Percentiles rank a stretch among this genome's conserved stretches.
Conservation (phyloP, 2,888 invertebrate genomes). For the Argynnis bischoffii region DNA sequence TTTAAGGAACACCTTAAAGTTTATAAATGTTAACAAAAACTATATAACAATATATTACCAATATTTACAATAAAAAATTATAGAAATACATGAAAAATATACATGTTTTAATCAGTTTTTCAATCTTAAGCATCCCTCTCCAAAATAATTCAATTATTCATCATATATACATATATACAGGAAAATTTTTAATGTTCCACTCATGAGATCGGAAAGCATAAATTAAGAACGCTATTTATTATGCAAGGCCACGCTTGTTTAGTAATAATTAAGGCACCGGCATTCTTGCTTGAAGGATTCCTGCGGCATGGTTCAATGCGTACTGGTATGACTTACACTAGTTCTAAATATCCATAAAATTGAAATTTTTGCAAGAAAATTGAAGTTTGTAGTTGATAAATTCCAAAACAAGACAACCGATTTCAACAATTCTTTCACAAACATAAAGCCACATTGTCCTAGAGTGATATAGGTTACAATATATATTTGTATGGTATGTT, state of each 20-base stretch:
- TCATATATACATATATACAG: background rate
- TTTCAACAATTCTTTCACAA: too few relatives aligned
- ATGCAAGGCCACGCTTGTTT: conserved; percentile 59
- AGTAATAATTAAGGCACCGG: conserved; percentile 38
- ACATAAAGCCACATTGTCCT: too few relatives aligned
- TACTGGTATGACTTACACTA: background rate
- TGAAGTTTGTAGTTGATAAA: too few relatives aligned
- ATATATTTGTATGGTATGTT: too few relatives aligned
- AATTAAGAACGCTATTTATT: conserved; percentile 68
- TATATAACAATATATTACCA: background rate
- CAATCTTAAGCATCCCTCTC: too few relatives aligned
- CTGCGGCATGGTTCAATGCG: background rate
- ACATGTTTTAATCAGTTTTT: too few relatives aligned
- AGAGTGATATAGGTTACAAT: too few relatives aligned
- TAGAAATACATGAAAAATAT: too few relatives aligned
- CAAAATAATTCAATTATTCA: background rate
- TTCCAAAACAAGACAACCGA: too few relatives aligned
- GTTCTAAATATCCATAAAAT: too few relatives aligned
- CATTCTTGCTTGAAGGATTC: background rate
- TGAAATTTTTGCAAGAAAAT: too few relatives aligned
- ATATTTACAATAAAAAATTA: too few relatives aligned
- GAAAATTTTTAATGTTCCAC: conserved; percentile 60
- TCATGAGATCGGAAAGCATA: conserved; percentile 68
- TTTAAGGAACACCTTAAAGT: background rate
- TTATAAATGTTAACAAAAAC: background rate